Conservation (phyloP, 2,888 invertebrate species). For the Cosmopolites sordidus region DNA sequence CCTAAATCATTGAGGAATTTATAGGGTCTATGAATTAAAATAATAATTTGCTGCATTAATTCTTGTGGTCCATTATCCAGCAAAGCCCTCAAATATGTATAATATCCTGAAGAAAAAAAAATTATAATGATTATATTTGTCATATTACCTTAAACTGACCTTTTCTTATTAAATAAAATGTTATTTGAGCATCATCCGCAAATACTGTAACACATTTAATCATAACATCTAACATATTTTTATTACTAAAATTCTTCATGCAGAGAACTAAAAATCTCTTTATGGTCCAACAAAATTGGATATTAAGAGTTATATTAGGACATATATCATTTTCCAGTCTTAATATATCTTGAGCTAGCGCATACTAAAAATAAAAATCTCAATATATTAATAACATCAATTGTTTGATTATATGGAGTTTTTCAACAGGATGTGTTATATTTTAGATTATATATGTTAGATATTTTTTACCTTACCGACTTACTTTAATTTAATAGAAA, state of each 20-base stretch:
- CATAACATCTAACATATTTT: constrained; percentile 59
- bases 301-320: constrained; percentile 36
- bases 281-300: constrained; percentile 49
- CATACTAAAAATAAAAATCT: constrained; percentile 10
- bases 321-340: constrained; percentile 9
- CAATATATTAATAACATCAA: no score
- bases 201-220: constrained; percentile 76
- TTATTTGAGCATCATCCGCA: constrained; percentile 52
- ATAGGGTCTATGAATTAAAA: constrained; percentile 74
- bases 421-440: no score
- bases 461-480: no score
- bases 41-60: constrained; percentile 61
- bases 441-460: no score
- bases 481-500: no score
- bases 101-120: constrained; percentile 62
- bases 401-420: no score
- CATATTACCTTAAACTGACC: constrained; percentile 43
- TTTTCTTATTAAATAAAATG: constrained; percentile 56
- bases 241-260: constrained; percentile 36
- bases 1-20: constrained; percentile 50
- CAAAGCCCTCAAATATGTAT: constrained; percentile 64
- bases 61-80: constrained; percentile 65
- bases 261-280: constrained; percentile 43
- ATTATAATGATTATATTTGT: no score
- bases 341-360: constrained; percentile 12